A percentile compares a stretch with the other conserved stretches of the same genome.
These are phyloP conservation scores for Sarcophaga bullata DNA, from an alignment of 1,140 invertebrate genomes.

Conservation along the genomic window DNA sequence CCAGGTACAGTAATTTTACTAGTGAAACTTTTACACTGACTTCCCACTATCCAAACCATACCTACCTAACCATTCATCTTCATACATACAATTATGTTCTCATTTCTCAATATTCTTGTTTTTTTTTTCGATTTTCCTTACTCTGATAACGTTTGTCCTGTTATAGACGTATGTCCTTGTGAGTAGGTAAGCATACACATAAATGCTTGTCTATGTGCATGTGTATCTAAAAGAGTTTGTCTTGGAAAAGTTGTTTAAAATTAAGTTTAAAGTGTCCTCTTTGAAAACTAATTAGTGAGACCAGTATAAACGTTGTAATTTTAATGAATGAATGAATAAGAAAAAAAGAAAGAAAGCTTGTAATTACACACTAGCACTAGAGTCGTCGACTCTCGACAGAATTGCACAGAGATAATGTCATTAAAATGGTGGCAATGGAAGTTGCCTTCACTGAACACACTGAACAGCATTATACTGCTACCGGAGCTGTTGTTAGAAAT, in stretches of 20 bases:
- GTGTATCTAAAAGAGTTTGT: neutral
- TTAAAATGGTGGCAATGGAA: neutral
- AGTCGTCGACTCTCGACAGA: neutral
- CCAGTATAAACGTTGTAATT: conserved; percentile 18
- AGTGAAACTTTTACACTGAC: too few species aligned
- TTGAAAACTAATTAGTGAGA: conserved; percentile 15
- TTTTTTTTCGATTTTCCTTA: too few species aligned
- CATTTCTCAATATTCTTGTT: too few species aligned
- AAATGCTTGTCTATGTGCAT: neutral
- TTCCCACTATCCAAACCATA: too few species aligned
- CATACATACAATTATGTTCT: too few species aligned
- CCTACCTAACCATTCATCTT: too few species aligned
- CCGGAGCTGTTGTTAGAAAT: neutral
- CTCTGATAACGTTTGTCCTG: too few species aligned
- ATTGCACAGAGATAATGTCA: neutral
- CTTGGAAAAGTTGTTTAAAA: conserved; percentile 6
- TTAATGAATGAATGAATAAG: neutral
- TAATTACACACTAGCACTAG: neutral
- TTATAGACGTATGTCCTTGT: too few species aligned
- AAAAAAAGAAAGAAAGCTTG: neutral
- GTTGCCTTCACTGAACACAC: neutral
- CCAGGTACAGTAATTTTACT: too few species aligned
- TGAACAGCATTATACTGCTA: neutral
- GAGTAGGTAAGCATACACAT: too few species aligned
- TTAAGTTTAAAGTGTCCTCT: conserved; percentile 20